Conservation (phyloP, 2,888 invertebrate genomes). For the Melanostoma scalare region DNA sequence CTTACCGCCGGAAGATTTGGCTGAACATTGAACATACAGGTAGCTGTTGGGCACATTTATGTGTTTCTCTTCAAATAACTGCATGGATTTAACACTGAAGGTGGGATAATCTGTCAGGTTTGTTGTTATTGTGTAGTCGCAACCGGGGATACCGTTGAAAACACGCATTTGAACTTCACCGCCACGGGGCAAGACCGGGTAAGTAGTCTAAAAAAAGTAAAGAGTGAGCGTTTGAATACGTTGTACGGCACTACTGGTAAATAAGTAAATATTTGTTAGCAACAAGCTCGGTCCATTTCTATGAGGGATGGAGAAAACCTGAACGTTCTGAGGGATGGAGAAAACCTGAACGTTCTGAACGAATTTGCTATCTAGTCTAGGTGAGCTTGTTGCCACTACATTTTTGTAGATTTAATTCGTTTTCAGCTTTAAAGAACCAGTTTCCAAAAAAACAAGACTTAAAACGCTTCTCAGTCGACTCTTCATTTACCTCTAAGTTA, state of each 20-base stretch:
- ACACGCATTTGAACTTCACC: conserved; percentile 87
- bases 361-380: too few relatives aligned
- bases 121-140: conserved; percentile 78
- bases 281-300: too few relatives aligned
- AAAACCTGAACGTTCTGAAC: too few relatives aligned
- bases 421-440: too few relatives aligned
- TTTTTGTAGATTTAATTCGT: too few relatives aligned
- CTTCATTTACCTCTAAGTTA: conserved; percentile 85
- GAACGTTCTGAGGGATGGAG: too few relatives aligned
- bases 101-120: conserved; percentile 68
- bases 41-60: conserved; percentile 67
- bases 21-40: conserved; percentile 49
- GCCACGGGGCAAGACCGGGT: conserved; percentile 84
- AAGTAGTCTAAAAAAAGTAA: conserved; percentile 84
- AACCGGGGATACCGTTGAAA: conserved; percentile 85
- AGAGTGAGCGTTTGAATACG: background rate
- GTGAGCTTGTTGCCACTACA: too few relatives aligned
- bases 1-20: conserved; percentile 74
- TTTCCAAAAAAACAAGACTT: too few relatives aligned
- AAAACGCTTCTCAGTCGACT: too few relatives aligned
- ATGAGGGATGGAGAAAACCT: too few relatives aligned
- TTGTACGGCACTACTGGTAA: background rate
- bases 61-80: conserved; percentile 75
- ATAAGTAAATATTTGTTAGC: background rate
- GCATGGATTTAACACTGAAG: conserved; percentile 74